Conservation (phyloP, 1,140 invertebrate genomes). For the Apis cerana region DNA sequence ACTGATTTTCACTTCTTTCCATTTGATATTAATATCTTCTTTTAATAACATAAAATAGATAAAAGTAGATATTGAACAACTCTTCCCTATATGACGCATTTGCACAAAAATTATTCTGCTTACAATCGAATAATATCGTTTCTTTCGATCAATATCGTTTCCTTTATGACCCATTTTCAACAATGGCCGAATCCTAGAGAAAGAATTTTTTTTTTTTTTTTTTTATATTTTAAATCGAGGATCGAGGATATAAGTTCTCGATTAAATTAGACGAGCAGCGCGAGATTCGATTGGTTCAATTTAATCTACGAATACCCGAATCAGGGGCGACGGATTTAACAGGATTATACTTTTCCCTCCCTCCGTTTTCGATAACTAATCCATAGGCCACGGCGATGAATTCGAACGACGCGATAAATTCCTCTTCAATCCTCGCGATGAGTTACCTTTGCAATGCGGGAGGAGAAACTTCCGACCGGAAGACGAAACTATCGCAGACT, state of each 20-base stretch:
- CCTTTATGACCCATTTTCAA: no score
- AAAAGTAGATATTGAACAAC: no score
- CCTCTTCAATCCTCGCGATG: neutral
- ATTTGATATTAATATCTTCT: no score
- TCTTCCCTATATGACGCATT: no score
- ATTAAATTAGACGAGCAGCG: slow-evolving; percentile 29
- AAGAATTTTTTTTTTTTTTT: neutral
- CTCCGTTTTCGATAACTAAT: slow-evolving; percentile 18
- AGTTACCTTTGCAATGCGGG: neutral
- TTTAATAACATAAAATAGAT: no score
- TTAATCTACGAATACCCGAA: slow-evolving; percentile 26
- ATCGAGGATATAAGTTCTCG: slow-evolving; percentile 5
- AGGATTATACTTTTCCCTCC: slow-evolving; percentile 31
- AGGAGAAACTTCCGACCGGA: neutral
- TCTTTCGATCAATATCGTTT: no score
- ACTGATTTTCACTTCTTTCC: no score
- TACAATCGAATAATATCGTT: no score
- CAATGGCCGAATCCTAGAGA: no score
- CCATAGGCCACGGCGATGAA: slow-evolving; percentile 24
- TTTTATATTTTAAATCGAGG: slow-evolving; percentile 8
- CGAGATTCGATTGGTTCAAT: slow-evolving; percentile 29
- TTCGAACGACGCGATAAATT: slow-evolving; percentile 29
- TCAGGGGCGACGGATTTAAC: slow-evolving; percentile 23
- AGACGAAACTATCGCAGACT: neutral
- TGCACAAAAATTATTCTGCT: no score